Base-by-base conservation (phyloP, 2,797 vertebrate species). In the Coccyzus lansbergi region DNA sequence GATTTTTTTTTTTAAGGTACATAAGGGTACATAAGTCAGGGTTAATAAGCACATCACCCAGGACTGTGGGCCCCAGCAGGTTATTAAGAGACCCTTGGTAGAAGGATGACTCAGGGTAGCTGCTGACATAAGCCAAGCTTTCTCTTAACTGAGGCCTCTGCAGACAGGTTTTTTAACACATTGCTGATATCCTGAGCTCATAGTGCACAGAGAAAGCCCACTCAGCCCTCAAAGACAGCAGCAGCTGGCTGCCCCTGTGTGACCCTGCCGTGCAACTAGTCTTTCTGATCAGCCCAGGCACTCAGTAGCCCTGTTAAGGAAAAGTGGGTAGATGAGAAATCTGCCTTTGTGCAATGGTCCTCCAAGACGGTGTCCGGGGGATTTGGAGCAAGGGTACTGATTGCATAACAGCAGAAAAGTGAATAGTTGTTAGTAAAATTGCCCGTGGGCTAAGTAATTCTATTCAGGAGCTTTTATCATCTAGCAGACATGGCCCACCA, bases 1-100 rank as follows among this genome's bases (percentile, higher is more conserved):
- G n/a, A n/a, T n/a, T n/a, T n/a, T n/a, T n/a, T 52, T 58, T 75
- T 38, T 52, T 36, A 40, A 58, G 19, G 19, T 25, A 10, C 5
- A 0, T 6, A 55, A 33, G 0, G 19, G 19, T 25, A 10, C 5
- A 0, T 6, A 55, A 33, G 0, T 5, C 28, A 67, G 44, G 24
- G 40, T 33, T 22, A 28, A 34, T 8, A 25, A 46, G 12, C 11
- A 4, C 2, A 8, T 31, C 80, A 33, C 19, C 25, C 21, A 40
- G 52, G 21, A 8, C 46, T 11, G 15, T 1, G 15, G 31, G 40
- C 46, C 6, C 7, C 9, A 33, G 52, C 33, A 4, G 44, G n/a
- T 33, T 6, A 15, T 6, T 12, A 3, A 6, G 15, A 24, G 28
- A 21, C n/a, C 15, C n/a, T 18, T 3, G 2, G 24, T 1, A 17